These are phyloP conservation scores for Acanthosepion esculentum DNA, from an alignment of 2,888 invertebrate species.

Conservation along the genomic window DNA sequence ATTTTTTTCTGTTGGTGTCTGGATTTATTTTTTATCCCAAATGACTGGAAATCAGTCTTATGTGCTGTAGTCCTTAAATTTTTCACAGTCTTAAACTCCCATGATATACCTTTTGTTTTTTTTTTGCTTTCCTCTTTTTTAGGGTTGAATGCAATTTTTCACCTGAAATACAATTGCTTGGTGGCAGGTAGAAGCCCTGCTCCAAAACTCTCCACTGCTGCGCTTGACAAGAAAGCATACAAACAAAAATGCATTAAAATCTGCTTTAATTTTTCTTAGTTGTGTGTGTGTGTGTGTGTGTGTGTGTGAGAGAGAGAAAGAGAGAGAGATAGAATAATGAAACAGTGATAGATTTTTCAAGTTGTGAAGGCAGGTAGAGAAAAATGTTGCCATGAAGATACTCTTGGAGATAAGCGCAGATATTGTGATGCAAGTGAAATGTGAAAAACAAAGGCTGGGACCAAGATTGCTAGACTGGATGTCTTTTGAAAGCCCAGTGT, in stretches of 20 bases:
- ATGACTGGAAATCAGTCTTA: not conserved
- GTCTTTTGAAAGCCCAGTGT: too few species aligned
- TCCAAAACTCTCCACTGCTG: not conserved
- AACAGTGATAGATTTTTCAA: too few species aligned
- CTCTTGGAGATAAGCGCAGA: not conserved
- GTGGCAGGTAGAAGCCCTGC: slow-evolving; percentile 34
- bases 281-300: too few species aligned
- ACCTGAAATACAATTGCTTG: slow-evolving; percentile 39
- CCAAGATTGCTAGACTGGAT: too few species aligned
- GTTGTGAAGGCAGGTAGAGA: not conserved
- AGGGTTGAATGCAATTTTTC: slow-evolving; percentile 35
- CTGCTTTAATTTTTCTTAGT: not conserved
- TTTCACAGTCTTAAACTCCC: not conserved
- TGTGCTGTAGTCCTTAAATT: not conserved
- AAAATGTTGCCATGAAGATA: not conserved
- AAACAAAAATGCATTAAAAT: not conserved
- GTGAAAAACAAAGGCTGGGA: not conserved
- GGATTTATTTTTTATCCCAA: not conserved
- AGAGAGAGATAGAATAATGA: too few species aligned
- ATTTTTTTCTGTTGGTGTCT: not conserved
- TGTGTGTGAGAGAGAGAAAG: too few species aligned
- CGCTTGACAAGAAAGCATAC: not conserved
- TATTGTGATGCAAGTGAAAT: not conserved
- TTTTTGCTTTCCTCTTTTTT: slow-evolving; percentile 48
- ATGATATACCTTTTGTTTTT: not conserved